phyloP scores from a whole-genome alignment of 2,113 vertebrate genomes.

The Pseudorectes ferrugineus region DNA sequence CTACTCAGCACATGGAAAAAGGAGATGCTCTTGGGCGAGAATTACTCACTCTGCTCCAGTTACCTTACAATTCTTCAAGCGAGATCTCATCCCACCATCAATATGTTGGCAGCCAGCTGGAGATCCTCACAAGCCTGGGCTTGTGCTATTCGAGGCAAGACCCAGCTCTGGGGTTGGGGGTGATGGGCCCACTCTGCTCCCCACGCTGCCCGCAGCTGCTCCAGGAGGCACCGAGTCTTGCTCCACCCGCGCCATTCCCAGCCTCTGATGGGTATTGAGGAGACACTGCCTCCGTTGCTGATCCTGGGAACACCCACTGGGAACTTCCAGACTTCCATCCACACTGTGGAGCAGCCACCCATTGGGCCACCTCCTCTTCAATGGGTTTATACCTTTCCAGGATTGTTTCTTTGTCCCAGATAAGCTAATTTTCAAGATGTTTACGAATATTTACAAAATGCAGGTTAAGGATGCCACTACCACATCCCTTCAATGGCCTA shows the following conservation, averaged over 20 bases:
- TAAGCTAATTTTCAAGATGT: background rate
- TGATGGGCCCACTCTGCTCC: background rate
- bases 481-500: background rate
- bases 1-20: background rate
- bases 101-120: conserved; percentile 50
- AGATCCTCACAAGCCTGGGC: background rate
- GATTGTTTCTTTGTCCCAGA: background rate
- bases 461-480: background rate
- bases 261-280: fast-evolving
- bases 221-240: background rate
- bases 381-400: background rate
- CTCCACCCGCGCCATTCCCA: background rate
- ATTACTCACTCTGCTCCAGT: conserved; percentile 55
- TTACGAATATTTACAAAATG: background rate
- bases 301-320: background rate
- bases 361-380: background rate
- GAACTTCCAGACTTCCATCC: background rate
- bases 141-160: background rate
- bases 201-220: fast-evolving
- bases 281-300: background rate
- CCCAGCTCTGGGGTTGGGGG: background rate
- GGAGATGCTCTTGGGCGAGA: background rate
- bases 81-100: conserved; percentile 37
- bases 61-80: conserved; percentile 28
- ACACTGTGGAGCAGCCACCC: background rate